Percentiles rank a stretch among this genome's conserved stretches.
Conservation (phyloP, 2,113 vertebrate genomes). For the Mus spicilegus region DNA sequence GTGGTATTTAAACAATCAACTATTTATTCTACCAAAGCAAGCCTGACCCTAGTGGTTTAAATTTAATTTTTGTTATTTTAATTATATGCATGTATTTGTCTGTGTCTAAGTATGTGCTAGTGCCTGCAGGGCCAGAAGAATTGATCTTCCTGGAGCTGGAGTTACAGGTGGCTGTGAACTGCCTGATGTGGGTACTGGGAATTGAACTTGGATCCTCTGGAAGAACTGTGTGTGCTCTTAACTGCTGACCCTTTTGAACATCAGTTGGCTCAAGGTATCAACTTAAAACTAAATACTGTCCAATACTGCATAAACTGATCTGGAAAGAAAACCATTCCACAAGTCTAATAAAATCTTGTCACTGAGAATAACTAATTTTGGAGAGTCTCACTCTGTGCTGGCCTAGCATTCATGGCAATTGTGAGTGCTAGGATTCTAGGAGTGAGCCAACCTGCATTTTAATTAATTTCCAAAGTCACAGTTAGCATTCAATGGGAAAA, state of each 20-base stretch:
- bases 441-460: background rate
- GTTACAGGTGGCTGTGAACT: background rate
- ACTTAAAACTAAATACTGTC: background rate
- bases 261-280: background rate
- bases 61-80: background rate
- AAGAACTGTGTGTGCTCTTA: background rate
- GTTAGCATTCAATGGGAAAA: background rate
- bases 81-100: background rate
- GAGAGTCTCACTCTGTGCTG: background rate
- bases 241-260: background rate
- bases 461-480: background rate
- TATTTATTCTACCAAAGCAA: constrained; percentile 24
- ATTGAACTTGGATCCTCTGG: background rate
- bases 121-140: background rate
- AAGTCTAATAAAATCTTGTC: constrained; percentile 42
- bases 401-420: background rate
- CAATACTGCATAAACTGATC: background rate
- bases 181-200: background rate
- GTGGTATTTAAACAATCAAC: constrained; percentile 55
- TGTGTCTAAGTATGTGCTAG: background rate
- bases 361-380: constrained; percentile 30
- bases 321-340: constrained; percentile 2
- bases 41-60: background rate
- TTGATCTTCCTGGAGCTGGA: background rate
- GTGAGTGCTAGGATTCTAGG: background rate